Percentiles rank a stretch among this genome's conserved stretches.
Conservation (phyloP, 1,140 invertebrate species). For the Melipona quadrifasciata region DNA sequence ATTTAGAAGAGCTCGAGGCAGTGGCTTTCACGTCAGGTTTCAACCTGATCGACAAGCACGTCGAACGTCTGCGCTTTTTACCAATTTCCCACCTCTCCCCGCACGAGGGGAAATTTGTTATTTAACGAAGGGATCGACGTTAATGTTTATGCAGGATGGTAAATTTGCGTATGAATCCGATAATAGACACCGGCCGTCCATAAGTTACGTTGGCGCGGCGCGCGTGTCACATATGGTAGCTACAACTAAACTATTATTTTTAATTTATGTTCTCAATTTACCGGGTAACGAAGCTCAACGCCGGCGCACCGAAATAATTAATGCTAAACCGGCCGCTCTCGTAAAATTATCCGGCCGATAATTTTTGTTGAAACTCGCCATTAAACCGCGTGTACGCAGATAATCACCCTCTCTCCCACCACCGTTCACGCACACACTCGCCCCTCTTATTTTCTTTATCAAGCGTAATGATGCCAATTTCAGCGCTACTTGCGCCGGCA, state of each 20-base stretch:
- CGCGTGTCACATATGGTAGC: slow-evolving; percentile 57
- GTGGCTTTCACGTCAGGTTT: too few relatives aligned
- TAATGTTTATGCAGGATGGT: slow-evolving; percentile 40
- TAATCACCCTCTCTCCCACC: slow-evolving; percentile 43
- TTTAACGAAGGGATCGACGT: slow-evolving; percentile 29
- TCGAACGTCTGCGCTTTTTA: background rate
- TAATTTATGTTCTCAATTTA: slow-evolving; percentile 66
- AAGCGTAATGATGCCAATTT: slow-evolving; percentile 58
- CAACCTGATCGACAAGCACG: background rate
- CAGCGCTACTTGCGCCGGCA: background rate
- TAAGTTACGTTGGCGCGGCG: slow-evolving; percentile 44
- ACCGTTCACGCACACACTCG: slow-evolving; percentile 60
- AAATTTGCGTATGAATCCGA: slow-evolving; percentile 48
- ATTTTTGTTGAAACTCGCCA: slow-evolving; percentile 65
- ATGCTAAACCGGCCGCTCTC: slow-evolving; percentile 57
- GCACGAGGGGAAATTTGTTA: slow-evolving; percentile 37
- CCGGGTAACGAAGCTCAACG: slow-evolving; percentile 57
- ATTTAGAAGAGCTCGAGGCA: too few relatives aligned
- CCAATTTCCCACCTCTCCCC: background rate
- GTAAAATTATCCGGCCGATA: slow-evolving; percentile 64
- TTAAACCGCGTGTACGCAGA: slow-evolving; percentile 56
- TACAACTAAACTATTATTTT: slow-evolving; percentile 66
- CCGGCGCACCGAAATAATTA: slow-evolving; percentile 54
- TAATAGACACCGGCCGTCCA: slow-evolving; percentile 57
- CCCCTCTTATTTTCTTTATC: slow-evolving; percentile 56